phyloP scores from a whole-genome alignment of 2,797 vertebrate genomes.

The Anabas testudineus region DNA sequence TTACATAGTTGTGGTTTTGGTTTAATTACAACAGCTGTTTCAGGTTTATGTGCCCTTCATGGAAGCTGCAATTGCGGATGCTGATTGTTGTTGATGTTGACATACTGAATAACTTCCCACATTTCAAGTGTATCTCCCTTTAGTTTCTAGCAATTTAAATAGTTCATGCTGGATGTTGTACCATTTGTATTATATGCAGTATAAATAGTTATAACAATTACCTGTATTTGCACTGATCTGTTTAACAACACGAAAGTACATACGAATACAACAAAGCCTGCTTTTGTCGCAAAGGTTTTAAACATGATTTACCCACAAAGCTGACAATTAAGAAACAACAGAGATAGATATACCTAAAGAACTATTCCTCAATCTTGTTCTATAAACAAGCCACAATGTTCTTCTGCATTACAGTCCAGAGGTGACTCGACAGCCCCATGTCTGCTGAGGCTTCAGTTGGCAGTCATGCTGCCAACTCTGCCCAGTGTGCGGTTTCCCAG shows the following conservation, averaged over 20 bases:
- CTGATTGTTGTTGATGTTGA: too few species aligned
- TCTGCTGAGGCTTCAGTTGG: conserved; percentile 87
- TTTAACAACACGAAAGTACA: not conserved
- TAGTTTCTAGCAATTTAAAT: not conserved
- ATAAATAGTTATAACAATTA: not conserved
- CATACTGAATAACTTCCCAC: too few species aligned
- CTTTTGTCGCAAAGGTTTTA: not conserved
- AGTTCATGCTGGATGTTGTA: not conserved
- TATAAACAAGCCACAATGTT: not conserved
- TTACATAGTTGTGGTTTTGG: too few species aligned
- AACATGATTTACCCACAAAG: not conserved
- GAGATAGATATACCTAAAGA: not conserved
- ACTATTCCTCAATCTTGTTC: not conserved
- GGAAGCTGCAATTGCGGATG: too few species aligned
- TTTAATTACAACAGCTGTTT: too few species aligned
- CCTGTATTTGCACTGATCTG: not conserved
- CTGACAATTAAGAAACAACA: not conserved
- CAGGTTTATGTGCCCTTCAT: too few species aligned
- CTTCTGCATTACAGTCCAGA: conserved; percentile 59
- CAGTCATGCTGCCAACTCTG: conserved; percentile 76
- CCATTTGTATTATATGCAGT: not conserved
- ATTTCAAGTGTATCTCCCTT: not conserved
- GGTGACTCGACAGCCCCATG: conserved; percentile 77
- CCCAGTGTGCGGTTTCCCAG: conserved; percentile 63
- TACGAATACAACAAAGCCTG: not conserved